A percentile compares a stretch with the other conserved stretches of the same genome.
These are phyloP conservation scores for Drosophila meridionalis DNA, from an alignment of 2,888 invertebrate species.

Conservation along the genomic window DNA sequence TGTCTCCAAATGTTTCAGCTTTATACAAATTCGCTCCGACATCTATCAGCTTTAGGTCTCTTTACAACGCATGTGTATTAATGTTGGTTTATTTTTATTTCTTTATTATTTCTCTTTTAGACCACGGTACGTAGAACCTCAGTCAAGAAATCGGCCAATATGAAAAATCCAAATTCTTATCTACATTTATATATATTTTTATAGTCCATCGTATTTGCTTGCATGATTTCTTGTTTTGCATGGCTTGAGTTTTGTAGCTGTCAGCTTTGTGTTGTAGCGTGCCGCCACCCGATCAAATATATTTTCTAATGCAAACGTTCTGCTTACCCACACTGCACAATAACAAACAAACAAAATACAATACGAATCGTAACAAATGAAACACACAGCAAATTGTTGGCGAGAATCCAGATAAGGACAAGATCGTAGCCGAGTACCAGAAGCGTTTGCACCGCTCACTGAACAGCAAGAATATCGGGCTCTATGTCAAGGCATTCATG, in stretches of 20 bases:
- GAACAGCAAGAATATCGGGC: slow-evolving; percentile 92
- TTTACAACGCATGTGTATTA: slow-evolving; percentile 53
- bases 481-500: slow-evolving; percentile 92
- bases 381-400: slow-evolving; percentile 86
- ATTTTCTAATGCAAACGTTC: slow-evolving; percentile 43
- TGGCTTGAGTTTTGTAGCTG: slow-evolving; percentile 30
- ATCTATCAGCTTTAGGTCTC: slow-evolving; percentile 34
- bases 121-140: slow-evolving; percentile 59
- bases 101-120: slow-evolving; percentile 59
- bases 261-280: slow-evolving; percentile 16
- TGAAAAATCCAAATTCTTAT: slow-evolving; percentile 29
- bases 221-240: slow-evolving; percentile 49
- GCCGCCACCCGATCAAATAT: background rate
- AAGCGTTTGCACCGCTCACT: slow-evolving; percentile 90
- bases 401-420: slow-evolving; percentile 89
- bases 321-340: slow-evolving; percentile 47
- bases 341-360: slow-evolving; percentile 7
- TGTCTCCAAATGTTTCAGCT: slow-evolving; percentile 23
- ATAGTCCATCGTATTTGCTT: slow-evolving; percentile 17
- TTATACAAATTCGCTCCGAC: slow-evolving; percentile 23
- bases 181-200: background rate
- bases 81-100: slow-evolving; percentile 31
- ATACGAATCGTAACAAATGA: slow-evolving; percentile 33
- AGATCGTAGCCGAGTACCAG: slow-evolving; percentile 91
- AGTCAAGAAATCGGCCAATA: slow-evolving; percentile 52